Evolutionary conservation across 2,797 vertebrate genomes (phyloP).

Genomic region (Alauda arvensis): DNA sequence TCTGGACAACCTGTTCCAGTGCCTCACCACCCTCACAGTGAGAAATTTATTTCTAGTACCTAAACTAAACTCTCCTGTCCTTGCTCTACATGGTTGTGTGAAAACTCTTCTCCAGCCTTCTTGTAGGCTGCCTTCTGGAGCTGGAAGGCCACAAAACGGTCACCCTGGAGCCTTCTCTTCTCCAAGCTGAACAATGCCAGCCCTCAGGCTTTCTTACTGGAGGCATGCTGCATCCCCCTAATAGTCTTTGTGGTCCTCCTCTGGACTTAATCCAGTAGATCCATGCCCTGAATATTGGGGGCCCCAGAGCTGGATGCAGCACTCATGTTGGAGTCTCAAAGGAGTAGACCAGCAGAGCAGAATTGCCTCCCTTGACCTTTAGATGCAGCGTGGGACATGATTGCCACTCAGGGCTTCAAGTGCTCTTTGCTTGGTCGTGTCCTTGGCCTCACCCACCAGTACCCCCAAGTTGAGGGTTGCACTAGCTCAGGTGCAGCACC

Average conservation of each 20-base stretch:
- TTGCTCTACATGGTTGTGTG: background rate
- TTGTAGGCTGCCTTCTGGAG: background rate
- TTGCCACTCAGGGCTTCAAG: too few species aligned
- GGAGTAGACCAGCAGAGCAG: background rate
- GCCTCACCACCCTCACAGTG: background rate
- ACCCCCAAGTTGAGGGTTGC: background rate
- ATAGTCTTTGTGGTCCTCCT: background rate
- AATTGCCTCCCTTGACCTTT: background rate
- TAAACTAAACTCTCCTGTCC: background rate
- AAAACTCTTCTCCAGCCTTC: background rate
- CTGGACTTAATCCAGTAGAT: background rate
- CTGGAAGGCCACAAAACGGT: background rate
- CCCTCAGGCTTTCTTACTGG: background rate
- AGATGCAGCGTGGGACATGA: accelerated
- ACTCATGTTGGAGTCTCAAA: background rate
- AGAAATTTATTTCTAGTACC: background rate
- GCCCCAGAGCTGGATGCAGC: background rate
- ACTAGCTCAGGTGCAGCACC: background rate
- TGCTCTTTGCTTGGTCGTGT: background rate
- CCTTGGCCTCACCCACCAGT: background rate
- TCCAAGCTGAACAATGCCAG: background rate
- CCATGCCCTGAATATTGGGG: background rate
- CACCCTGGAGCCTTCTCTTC: background rate
- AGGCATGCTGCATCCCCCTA: background rate
- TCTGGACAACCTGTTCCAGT: background rate